These are phyloP conservation scores for Tenthredo distinguenda DNA, from an alignment of 2,888 invertebrate species.

Conservation along the genomic window DNA sequence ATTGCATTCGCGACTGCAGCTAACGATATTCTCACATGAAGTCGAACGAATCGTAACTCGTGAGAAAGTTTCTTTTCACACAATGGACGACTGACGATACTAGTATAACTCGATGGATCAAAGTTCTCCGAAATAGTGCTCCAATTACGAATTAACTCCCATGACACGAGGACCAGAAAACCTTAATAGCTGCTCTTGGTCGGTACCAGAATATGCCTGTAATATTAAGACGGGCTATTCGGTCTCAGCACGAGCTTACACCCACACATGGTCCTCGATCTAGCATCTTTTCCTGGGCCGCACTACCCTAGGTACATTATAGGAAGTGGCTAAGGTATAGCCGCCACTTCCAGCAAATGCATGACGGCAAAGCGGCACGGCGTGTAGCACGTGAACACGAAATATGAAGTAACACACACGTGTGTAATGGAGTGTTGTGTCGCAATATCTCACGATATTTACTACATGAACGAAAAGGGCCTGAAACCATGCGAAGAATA, in stretches of 20 bases:
- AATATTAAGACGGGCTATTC: slow-evolving; percentile 36
- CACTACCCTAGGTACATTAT: slow-evolving; percentile 30
- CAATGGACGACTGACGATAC: background rate
- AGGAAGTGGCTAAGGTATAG: slow-evolving; percentile 12
- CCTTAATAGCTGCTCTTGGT: slow-evolving; percentile 9
- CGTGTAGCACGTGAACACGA: slow-evolving; percentile 44
- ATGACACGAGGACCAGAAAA: background rate
- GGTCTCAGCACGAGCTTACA: slow-evolving; percentile 44
- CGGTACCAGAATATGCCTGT: slow-evolving; percentile 42
- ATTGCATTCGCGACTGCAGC: background rate
- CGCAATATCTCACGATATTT: slow-evolving; percentile 39
- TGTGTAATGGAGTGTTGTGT: slow-evolving; percentile 46
- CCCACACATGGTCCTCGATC: slow-evolving; percentile 20
- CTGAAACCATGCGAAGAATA: slow-evolving; percentile 34
- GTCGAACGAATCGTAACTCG: background rate
- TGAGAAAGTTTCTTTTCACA: background rate
- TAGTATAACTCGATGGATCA: background rate
- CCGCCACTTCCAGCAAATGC: slow-evolving; percentile 41
- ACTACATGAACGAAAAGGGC: slow-evolving; percentile 30
- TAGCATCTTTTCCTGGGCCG: slow-evolving; percentile 9
- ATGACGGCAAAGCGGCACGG: slow-evolving; percentile 1
- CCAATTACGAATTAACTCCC: slow-evolving; percentile 26
- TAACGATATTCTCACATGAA: background rate
- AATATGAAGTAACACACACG: slow-evolving; percentile 46
- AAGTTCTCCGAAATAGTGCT: slow-evolving; percentile 15